Evolutionary conservation across 92 coral and sea anemone species (phyloP).

Genomic region (Zoanthus sociatus): DNA sequence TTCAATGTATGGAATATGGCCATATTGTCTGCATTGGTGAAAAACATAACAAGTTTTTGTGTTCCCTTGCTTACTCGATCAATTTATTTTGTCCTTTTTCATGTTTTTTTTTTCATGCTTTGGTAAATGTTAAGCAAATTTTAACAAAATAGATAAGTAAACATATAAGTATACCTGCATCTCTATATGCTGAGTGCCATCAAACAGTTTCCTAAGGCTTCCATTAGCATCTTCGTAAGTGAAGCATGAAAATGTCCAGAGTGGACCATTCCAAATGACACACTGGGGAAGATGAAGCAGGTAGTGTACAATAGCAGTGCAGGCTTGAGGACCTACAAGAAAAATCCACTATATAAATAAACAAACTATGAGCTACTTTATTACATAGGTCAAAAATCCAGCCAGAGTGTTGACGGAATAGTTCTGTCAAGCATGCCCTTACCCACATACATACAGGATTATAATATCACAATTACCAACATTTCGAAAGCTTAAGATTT

Average conservation of each 20-base stretch:
- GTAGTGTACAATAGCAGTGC: conserved; percentile 51
- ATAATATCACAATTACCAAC: background rate
- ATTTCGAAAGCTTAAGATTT: conserved; percentile 2
- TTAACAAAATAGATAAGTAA: background rate
- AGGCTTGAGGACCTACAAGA: conserved; percentile 14
- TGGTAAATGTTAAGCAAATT: background rate
- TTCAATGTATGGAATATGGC: too few relatives aligned
- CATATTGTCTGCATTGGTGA: too few relatives aligned
- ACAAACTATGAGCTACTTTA: conserved; percentile 3
- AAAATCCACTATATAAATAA: conserved; percentile 7
- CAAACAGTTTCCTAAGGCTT: conserved; percentile 53
- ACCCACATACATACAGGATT: background rate
- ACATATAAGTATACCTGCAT: conserved; percentile 31
- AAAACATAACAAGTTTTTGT: too few relatives aligned
- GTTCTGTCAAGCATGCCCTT: background rate
- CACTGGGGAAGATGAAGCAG: conserved; percentile 60
- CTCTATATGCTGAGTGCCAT: conserved; percentile 71
- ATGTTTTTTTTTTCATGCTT: background rate
- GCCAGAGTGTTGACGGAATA: background rate
- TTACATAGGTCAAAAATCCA: background rate
- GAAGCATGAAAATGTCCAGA: conserved; percentile 63
- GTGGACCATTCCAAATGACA: conserved; percentile 61
- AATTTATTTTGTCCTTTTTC: too few relatives aligned
- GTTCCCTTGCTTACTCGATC: too few relatives aligned
- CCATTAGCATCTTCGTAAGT: conserved; percentile 66